Percentiles rank a stretch among this genome's conserved stretches.
Evolutionary conservation across 2,888 invertebrate genomes (phyloP).

Genomic region (Chironomus tentans): DNA sequence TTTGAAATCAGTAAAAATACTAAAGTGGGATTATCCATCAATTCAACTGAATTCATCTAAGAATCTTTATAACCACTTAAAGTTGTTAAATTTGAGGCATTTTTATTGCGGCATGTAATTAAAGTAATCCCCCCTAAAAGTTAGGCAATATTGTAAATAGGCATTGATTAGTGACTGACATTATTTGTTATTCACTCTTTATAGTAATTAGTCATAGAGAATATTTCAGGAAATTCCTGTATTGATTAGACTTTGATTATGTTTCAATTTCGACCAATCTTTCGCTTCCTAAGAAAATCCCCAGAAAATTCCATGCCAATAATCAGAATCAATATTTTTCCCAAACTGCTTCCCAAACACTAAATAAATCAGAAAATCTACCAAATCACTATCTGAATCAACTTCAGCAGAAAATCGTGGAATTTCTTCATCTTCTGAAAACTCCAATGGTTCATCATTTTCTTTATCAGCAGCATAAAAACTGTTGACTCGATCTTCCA

Average conservation of each 20-base stretch:
- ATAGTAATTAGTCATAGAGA: background rate
- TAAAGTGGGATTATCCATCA: too few species aligned
- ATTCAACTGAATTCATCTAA: too few species aligned
- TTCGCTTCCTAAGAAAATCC: too few species aligned
- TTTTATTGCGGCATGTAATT: too few species aligned
- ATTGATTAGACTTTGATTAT: too few species aligned
- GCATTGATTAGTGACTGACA: background rate
- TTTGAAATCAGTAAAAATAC: too few species aligned
- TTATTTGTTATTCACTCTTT: too few species aligned
- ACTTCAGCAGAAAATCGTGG: constrained; percentile 42
- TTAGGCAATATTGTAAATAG: background rate
- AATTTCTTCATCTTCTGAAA: constrained; percentile 53
- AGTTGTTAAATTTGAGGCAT: too few species aligned
- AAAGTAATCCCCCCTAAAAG: background rate
- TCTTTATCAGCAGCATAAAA: constrained; percentile 54
- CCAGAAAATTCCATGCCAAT: background rate
- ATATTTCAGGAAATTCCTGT: too few species aligned
- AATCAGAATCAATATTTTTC: too few species aligned
- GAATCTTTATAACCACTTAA: too few species aligned
- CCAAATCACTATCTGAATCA: constrained; percentile 41
- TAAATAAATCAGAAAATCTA: constrained; percentile 31
- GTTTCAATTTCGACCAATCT: too few species aligned
- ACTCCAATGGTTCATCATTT: constrained; percentile 50
- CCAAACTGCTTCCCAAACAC: background rate
- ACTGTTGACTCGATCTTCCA: constrained; percentile 44